Base-by-base conservation (phyloP, 2,113 vertebrate species). In the Hydrochoerus hydrochaeris region DNA sequence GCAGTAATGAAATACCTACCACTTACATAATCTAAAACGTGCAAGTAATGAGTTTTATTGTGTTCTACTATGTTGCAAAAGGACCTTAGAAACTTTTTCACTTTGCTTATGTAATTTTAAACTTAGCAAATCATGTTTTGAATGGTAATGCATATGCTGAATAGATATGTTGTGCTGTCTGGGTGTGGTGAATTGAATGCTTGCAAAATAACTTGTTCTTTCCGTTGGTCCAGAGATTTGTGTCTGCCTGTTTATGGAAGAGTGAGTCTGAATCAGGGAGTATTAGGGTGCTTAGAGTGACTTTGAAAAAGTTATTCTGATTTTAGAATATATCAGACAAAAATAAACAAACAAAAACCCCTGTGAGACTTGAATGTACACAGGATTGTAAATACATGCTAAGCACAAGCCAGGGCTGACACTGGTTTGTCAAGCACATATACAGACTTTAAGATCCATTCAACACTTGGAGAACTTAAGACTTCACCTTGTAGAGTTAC, bases 201-300 rank as follows among this genome's bases (percentile, higher is more conserved):
- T 73, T 89, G 24, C 58, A 82, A 69, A 91, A 38, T 26, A 69
- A 96, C 96, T 97, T 52, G 35, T 96, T 97, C 96, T 93, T 95
- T 92, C 96, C 97, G 57, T 95, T 75, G 22, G 46, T 35, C 2
- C 67, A 91, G n/a, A 90, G 84, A 12, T 94, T 83, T 91, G 91
- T 96, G 73, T 87, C 71, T 78, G 67, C 85, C 86, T 97, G 93
- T 91, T 92, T 95, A 62, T 78, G 69, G 58, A 95, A 97, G 44
- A n/a, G 65, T 75, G 46, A 90, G n/a, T 83, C 90, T 87, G 96
- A 97, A 82, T 46, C 77, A 65, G 13, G 19, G 10, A 60, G 24
- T 32, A 4, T 63, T 63, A 92, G 78, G 16, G 3, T 89, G 3
- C 84, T 58, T 1, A 85, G 90, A 81, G 30, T 63, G 60, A 16